A percentile compares a stretch with the other conserved stretches of the same genome.
These are phyloP conservation scores for Nilaparvata lugens DNA, from an alignment of 1,140 invertebrate species.

Conservation along the genomic window DNA sequence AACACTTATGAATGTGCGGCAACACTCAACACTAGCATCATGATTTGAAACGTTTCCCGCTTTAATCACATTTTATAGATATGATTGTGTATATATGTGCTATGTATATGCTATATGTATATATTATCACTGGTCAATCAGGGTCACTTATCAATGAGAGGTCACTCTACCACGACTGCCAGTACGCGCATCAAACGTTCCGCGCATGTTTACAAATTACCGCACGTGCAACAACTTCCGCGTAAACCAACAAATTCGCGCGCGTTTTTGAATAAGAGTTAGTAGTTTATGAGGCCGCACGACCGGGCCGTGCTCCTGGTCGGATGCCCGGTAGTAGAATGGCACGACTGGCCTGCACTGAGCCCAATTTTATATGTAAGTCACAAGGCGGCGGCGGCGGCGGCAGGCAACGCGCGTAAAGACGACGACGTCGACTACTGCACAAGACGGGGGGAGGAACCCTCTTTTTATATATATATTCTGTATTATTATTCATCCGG, in stretches of 20 bases:
- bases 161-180: too few species aligned
- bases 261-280: neutral
- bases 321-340: conserved; percentile 26
- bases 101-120: too few species aligned
- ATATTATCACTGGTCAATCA: too few species aligned
- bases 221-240: neutral
- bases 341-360: conserved; percentile 23
- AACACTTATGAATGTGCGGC: too few species aligned
- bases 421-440: conserved; percentile 3
- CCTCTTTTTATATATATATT: conserved; percentile 30
- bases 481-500: conserved; percentile 30
- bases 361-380: conserved; percentile 34
- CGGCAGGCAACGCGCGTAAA: conserved; percentile 12
- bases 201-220: neutral
- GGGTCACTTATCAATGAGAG: too few species aligned
- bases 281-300: neutral
- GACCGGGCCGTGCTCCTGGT: conserved; percentile 16
- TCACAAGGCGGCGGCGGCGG: conserved; percentile 24
- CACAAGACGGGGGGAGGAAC: conserved; percentile 18
- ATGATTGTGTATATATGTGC: too few species aligned
- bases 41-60: too few species aligned
- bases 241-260: neutral
- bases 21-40: too few species aligned
- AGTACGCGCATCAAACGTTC: neutral
- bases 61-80: too few species aligned